These are phyloP conservation scores for Tragopan temminckii DNA, from an alignment of 2,797 vertebrate species.

Conservation along the genomic window DNA sequence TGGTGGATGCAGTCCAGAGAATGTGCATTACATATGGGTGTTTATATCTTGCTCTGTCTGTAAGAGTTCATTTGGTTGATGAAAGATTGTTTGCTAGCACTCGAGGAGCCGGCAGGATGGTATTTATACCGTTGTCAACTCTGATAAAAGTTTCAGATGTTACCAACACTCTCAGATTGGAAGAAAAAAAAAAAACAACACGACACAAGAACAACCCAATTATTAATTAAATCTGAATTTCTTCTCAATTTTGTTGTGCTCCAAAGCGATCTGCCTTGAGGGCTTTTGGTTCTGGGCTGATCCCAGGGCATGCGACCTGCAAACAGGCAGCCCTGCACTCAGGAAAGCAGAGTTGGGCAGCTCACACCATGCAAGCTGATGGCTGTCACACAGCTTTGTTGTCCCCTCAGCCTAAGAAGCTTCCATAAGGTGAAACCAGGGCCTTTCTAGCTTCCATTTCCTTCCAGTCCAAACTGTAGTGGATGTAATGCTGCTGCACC, in stretches of 20 bases:
- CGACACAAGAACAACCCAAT: too few species aligned
- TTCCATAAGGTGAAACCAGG: not conserved
- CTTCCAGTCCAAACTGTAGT: not conserved
- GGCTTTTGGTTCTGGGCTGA: not conserved
- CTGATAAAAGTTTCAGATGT: constrained; percentile 53
- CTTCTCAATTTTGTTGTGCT: not conserved
- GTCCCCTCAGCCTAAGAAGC: not conserved
- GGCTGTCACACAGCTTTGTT: too few species aligned
- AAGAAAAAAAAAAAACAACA: not conserved
- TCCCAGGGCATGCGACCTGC: not conserved
- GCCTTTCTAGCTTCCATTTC: not conserved
- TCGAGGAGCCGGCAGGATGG: constrained; percentile 54
- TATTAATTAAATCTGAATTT: not conserved
- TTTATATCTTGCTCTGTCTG: constrained; percentile 45
- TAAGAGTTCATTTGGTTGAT: constrained; percentile 63
- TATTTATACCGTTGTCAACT: constrained; percentile 56
- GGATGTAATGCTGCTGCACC: not conserved
- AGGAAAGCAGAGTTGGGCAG: not conserved
- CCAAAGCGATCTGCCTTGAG: not conserved
- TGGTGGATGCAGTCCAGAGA: constrained; percentile 44
- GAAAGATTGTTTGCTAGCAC: constrained; percentile 67
- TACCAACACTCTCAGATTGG: not conserved
- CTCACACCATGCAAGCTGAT: not conserved
- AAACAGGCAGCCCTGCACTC: not conserved
- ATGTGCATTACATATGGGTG: constrained; percentile 67